Percentiles rank a stretch among this genome's conserved stretches.
Evolutionary conservation across 2,113 vertebrate genomes (phyloP).

Genomic region (Burhinus bistriatus): DNA sequence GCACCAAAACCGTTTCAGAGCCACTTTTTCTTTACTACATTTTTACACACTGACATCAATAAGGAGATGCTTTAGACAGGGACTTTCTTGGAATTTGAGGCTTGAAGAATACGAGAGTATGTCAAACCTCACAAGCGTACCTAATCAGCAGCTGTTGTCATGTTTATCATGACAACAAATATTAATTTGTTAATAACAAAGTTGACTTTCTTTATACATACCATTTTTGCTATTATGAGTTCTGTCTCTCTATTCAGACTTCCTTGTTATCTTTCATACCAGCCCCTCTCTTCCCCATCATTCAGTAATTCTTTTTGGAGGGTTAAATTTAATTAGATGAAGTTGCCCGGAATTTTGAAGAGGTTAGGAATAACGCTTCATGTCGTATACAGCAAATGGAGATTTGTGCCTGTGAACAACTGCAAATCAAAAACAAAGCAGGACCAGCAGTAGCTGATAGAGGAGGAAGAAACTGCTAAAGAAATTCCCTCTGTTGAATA

Average conservation of each 20-base stretch:
- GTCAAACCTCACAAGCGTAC: background rate
- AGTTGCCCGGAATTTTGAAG: no score
- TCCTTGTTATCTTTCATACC: background rate
- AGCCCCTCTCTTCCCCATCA: background rate
- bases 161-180: background rate
- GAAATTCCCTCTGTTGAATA: no score
- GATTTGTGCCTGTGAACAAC: no score
- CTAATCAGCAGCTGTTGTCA: background rate
- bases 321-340: no score
- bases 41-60: background rate
- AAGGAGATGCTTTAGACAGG: background rate
- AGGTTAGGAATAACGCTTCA: no score
- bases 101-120: background rate
- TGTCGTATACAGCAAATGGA: no score
- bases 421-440: no score
- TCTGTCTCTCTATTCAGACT: background rate
- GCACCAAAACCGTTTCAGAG: background rate
- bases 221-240: background rate
- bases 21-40: background rate
- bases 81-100: background rate
- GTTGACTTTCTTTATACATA: background rate
- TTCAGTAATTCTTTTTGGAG: no score
- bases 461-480: no score
- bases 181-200: background rate
- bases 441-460: no score